These are phyloP conservation scores for Rotaria magnacalcarata DNA, from an alignment of 2,888 invertebrate species.

Conservation along the genomic window DNA sequence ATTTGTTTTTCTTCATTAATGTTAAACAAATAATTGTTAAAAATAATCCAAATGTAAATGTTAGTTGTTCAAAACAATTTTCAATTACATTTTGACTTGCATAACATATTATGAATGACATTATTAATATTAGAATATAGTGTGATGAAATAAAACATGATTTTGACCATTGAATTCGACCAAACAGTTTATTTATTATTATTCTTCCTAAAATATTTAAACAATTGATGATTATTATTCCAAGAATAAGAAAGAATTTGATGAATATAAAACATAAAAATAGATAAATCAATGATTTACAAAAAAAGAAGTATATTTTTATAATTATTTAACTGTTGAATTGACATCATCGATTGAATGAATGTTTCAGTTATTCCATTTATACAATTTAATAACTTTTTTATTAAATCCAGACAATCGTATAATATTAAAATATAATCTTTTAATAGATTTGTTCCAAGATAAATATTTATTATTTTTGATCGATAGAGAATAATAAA, in stretches of 20 bases:
- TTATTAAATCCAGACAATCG: conserved; percentile 79
- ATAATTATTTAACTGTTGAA: conserved; percentile 73
- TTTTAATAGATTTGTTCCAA: conserved; percentile 74
- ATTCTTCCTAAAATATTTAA: neutral
- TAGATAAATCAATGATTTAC: conserved; percentile 40
- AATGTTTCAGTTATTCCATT: conserved; percentile 96
- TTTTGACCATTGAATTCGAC: neutral
- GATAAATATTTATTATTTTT: conserved; percentile 76
- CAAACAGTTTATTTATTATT: neutral
- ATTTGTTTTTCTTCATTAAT: neutral
- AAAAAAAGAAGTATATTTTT: conserved; percentile 46
- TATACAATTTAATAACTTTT: conserved; percentile 80
- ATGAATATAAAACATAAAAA: neutral
- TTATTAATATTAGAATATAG: neutral
- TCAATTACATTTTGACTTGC: neutral
- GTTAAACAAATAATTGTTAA: neutral
- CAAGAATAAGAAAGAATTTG: neutral
- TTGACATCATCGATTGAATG: conserved; percentile 88
- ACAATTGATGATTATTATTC: neutral
- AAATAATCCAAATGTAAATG: neutral
- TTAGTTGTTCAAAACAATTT: neutral
- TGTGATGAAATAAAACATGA: neutral
- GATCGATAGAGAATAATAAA: conserved; percentile 90
- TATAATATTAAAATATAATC: conserved; percentile 70
- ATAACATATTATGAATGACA: neutral